Base-by-base conservation (phyloP, 2,888 invertebrate species). In the Allolobophora icterica region DNA sequence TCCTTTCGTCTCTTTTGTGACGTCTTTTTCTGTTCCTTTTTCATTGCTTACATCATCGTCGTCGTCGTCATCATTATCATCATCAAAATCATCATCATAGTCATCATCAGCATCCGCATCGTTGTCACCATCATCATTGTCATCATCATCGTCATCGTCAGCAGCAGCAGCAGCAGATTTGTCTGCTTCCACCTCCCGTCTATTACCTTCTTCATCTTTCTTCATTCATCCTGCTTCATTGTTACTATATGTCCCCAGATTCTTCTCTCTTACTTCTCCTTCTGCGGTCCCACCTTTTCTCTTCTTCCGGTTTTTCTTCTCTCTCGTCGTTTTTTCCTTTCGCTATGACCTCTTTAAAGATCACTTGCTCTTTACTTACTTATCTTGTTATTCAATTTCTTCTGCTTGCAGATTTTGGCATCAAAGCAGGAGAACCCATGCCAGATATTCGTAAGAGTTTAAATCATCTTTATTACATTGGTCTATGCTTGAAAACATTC, bases 381-480 rank as follows among this genome's bases (percentile, higher is more conserved):
- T 45, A 35, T 42, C 42, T 34, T 40, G 2, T 24, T 42, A 4
- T 89, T 33, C 19, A 40, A 34, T 71, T 38, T 90, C 11, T 90
- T 33, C 45, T 35, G 5, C n/a, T 90, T 90, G 87, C 42, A 90
- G 90, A 90, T 90, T 90, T 84, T 90, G 90, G 90, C 84, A 84
- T 90, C 38, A 90, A 90, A 34, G 83, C 90, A 40, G 90, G 90
- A 84, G 40, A 38, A 42, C 90, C 38, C 8, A n/a, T 45, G 38
- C 30, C n/a, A 84, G 90, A 90, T 42, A 38, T 84, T 40, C 83
- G 90, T 90, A 87, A 83, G 83, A 5, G 17, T 87, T 87, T 87
- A 35, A 15, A 30, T 3, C 21, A 84, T 11, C 33, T 8, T 87
- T 87, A 21, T 24, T 52, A 52, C 52, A 52, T 52, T 52, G 24